A percentile compares a stretch with the other conserved stretches of the same genome.
Evolutionary conservation across 2,797 vertebrate species (phyloP).

Genomic region (Semaprochilodus insignis): DNA sequence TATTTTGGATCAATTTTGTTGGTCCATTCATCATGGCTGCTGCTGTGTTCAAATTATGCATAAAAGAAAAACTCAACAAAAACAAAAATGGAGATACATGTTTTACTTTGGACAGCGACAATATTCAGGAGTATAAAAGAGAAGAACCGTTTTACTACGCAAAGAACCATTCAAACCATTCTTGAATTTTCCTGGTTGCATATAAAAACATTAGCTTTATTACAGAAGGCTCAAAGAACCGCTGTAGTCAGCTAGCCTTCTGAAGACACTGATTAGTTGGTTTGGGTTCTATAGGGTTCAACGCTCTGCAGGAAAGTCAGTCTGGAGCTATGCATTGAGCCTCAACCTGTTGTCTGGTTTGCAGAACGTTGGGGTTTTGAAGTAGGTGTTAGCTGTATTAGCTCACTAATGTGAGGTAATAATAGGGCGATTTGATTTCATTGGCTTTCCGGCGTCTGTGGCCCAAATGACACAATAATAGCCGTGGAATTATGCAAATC

Average conservation of each 20-base stretch:
- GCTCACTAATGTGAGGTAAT: background rate
- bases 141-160: too few relatives aligned
- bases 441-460: background rate
- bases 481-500: conserved; percentile 46
- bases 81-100: too few relatives aligned
- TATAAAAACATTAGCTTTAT: too few relatives aligned
- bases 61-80: too few relatives aligned
- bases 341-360: background rate
- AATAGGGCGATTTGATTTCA: background rate
- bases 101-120: too few relatives aligned
- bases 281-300: background rate
- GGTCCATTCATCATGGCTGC: too few relatives aligned
- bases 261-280: background rate
- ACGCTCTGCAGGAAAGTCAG: background rate
- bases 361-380: background rate
- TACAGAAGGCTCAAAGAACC: too few relatives aligned
- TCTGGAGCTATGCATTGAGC: background rate
- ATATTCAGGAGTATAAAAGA: too few relatives aligned
- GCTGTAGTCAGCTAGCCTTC: background rate
- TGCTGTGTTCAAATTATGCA: too few relatives aligned
- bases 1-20: too few relatives aligned
- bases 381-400: background rate
- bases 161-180: too few relatives aligned
- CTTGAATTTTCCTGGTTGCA: too few relatives aligned
- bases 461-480: background rate